Base-by-base conservation (phyloP, 2,888 invertebrate species). In the Melanostoma mellinum region DNA sequence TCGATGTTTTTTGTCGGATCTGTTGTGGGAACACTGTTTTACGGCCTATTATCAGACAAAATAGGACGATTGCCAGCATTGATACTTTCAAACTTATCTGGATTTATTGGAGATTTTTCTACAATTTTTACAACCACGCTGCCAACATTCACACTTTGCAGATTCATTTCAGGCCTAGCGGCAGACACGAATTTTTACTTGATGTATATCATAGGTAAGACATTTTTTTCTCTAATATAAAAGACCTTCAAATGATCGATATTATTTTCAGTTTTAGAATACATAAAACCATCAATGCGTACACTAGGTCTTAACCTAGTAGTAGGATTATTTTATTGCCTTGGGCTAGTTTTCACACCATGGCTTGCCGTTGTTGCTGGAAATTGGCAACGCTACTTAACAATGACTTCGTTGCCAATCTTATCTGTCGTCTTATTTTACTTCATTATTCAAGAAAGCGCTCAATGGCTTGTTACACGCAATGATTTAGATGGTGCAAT, bases 1-100 rank as follows among this genome's bases (percentile, higher is more conserved):
- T 93, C 93, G 8, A 89, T 93, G 86, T 94, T 93, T 88, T 94
- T 94, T 87, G 90, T 93, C 77, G 94, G 94, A 8, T 93, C 93
- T 32, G 92, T 94, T 10, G 88, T 93, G 58, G 94, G 94, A 1
- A 93, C 93, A 50, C 88, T 94, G 5, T 88, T 91, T 53, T 92
- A 94, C 85, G 94, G 94, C 6, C 88, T 93, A 60, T 88, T 94
- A 32, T 93, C 94, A 4, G 94, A 94, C 89, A 91, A 91, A 85
- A 92, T 93, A 81, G 94, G 91, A 33, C 91, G 94, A 36, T 89
- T 94, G 53, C 93, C 93, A 55, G 92, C 93, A 3, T 88, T 94
- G 58, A 92, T 94, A 61, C 87, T 93, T 52, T 91, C 94, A 4
- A 93, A 94, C 88, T 88, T 93, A 82, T 89, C 93, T 3, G 93